A percentile compares a stretch with the other conserved stretches of the same genome.
Evolutionary conservation across 1,140 invertebrate genomes (phyloP).

Genomic region (Mamestra configurata): DNA sequence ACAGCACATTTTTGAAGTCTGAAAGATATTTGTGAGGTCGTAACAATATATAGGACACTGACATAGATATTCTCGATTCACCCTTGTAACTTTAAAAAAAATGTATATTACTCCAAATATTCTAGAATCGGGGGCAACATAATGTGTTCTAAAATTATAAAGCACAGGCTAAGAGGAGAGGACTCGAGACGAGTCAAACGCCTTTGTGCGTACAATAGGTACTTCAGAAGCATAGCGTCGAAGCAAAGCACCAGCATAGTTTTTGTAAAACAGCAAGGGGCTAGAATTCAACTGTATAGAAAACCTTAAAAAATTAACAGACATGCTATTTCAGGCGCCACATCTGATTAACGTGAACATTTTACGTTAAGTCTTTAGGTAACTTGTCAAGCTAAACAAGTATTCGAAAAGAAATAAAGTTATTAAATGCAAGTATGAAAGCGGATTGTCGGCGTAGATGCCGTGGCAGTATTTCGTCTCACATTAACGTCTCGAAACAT

Average conservation of each 20-base stretch:
- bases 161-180: not conserved
- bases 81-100: not conserved
- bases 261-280: not conserved
- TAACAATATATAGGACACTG: not conserved
- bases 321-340: slow-evolving; percentile 13
- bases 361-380: not conserved
- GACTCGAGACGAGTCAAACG: not conserved
- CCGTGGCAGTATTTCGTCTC: not conserved
- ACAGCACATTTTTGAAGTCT: too few relatives aligned
- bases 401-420: not conserved
- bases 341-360: not conserved
- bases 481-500: slow-evolving; percentile 53
- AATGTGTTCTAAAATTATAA: not conserved
- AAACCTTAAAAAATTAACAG: slow-evolving; percentile 23
- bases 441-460: not conserved
- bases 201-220: not conserved
- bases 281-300: not conserved
- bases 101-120: too few relatives aligned
- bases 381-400: not conserved
- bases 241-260: not conserved
- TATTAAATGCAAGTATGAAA: slow-evolving; percentile 8
- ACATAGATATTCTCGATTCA: not conserved
- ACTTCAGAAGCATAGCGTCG: not conserved
- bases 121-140: too few relatives aligned
- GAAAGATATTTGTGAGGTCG: too few relatives aligned